Conservation (phyloP, 92 coral and sea anemone species). For the Heliopora coerulea region DNA sequence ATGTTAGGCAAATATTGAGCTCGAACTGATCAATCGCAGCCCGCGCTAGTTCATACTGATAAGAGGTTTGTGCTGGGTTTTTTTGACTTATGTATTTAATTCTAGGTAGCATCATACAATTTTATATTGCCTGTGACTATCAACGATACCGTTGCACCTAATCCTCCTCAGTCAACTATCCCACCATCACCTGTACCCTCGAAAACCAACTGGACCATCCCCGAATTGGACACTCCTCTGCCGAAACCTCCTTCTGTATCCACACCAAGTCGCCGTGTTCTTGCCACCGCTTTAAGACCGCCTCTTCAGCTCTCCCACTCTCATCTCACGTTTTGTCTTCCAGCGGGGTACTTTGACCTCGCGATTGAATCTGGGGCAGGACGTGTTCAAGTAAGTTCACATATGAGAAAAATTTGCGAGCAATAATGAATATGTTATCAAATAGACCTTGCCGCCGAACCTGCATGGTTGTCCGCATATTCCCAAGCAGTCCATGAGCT, state of each 20-base stretch:
- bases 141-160: slow-evolving; percentile 92
- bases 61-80: too few relatives aligned
- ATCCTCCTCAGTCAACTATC: slow-evolving; percentile 79
- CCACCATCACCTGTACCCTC: slow-evolving; percentile 99
- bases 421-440: not conserved
- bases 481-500: too few relatives aligned
- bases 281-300: slow-evolving; percentile 89
- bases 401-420: not conserved
- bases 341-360: slow-evolving; percentile 92
- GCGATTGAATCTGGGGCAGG: slow-evolving; percentile 98
- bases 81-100: too few relatives aligned
- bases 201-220: slow-evolving; percentile 97
- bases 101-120: slow-evolving; percentile 93
- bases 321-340: slow-evolving; percentile 74
- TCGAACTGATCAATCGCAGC: too few relatives aligned
- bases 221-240: slow-evolving; percentile 89
- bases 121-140: slow-evolving; percentile 93
- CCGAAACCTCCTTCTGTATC: slow-evolving; percentile 70
- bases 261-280: slow-evolving; percentile 92
- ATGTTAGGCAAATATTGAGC: too few relatives aligned
- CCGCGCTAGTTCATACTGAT: too few relatives aligned
- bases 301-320: slow-evolving; percentile 90
- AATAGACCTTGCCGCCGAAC: not conserved
- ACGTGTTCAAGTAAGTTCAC: slow-evolving; percentile 72
- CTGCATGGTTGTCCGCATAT: too few relatives aligned